Conservation (phyloP, 1,140 invertebrate genomes). For the Battus philenor region DNA sequence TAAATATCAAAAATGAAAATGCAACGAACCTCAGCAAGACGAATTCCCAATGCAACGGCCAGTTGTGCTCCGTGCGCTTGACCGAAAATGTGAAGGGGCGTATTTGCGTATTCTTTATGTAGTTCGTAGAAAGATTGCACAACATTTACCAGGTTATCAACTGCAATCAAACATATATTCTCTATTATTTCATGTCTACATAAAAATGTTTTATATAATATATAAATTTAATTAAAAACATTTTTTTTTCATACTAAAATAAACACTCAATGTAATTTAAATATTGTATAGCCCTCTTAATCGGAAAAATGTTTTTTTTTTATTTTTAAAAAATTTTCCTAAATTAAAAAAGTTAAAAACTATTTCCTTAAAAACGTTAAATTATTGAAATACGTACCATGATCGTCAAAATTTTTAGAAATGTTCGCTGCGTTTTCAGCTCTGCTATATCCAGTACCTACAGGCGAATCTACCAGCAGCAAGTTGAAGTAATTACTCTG, state of each 20-base stretch:
- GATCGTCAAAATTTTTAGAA: slow-evolving; percentile 69
- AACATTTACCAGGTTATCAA: slow-evolving; percentile 76
- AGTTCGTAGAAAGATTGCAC: slow-evolving; percentile 75
- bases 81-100: slow-evolving; percentile 81
- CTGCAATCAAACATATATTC: slow-evolving; percentile 36
- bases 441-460: slow-evolving; percentile 83
- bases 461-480: slow-evolving; percentile 82
- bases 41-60: slow-evolving; percentile 77
- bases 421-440: slow-evolving; percentile 59
- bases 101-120: slow-evolving; percentile 70
- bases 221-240: too few species aligned
- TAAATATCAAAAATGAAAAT: too few species aligned
- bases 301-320: too few species aligned
- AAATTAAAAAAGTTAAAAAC: not conserved
- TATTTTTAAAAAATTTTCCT: not conserved
- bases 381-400: slow-evolving; percentile 53
- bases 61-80: slow-evolving; percentile 85
- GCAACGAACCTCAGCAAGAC: slow-evolving; percentile 43
- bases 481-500: slow-evolving; percentile 61
- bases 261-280: too few species aligned
- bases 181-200: not conserved
- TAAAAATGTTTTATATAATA: too few species aligned
- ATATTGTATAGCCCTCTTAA: too few species aligned
- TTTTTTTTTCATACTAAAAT: too few species aligned
- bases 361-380: slow-evolving; percentile 1